These are phyloP conservation scores for Osmerus mordax DNA, from an alignment of 2,113 vertebrate genomes.

Conservation along the genomic window DNA sequence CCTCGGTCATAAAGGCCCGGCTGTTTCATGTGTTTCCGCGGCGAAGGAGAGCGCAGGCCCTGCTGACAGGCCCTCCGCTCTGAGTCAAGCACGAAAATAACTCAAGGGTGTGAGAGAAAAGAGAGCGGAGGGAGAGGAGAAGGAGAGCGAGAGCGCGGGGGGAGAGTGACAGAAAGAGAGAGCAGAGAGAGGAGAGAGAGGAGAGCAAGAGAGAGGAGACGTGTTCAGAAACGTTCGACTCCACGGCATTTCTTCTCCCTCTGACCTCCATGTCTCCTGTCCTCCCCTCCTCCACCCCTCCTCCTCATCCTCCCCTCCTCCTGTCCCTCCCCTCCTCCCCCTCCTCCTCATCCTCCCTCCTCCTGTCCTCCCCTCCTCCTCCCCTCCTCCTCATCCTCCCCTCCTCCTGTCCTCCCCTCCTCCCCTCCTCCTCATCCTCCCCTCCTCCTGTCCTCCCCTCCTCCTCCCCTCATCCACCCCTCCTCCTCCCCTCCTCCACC, in stretches of 20 bases:
- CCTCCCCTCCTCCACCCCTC: slow-evolving; percentile 2
- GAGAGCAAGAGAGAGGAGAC: background rate
- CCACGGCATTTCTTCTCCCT: background rate
- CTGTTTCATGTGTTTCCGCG: slow-evolving; percentile 13
- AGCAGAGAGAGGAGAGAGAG: slow-evolving; percentile 14
- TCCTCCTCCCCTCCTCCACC: too few relatives aligned
- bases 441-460: fast-evolving
- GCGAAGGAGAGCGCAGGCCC: background rate
- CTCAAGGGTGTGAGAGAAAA: slow-evolving; percentile 16
- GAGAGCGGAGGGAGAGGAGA: background rate
- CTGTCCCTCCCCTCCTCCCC: too few relatives aligned
- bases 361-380: too few relatives aligned
- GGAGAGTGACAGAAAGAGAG: background rate
- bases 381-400: too few relatives aligned
- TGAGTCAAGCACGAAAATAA: slow-evolving; percentile 20
- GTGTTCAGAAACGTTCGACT: slow-evolving; percentile 13
- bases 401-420: too few relatives aligned
- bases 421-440: too few relatives aligned
- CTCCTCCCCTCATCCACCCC: too few relatives aligned
- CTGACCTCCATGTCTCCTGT: slow-evolving; percentile 17
- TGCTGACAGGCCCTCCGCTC: slow-evolving; percentile 24
- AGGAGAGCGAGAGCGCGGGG: background rate
- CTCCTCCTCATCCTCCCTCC: too few relatives aligned
- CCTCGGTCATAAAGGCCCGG: slow-evolving; percentile 7
- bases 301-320: background rate